Evolutionary conservation across 2,113 vertebrate genomes (phyloP).

Genomic region (Marmota monax): DNA sequence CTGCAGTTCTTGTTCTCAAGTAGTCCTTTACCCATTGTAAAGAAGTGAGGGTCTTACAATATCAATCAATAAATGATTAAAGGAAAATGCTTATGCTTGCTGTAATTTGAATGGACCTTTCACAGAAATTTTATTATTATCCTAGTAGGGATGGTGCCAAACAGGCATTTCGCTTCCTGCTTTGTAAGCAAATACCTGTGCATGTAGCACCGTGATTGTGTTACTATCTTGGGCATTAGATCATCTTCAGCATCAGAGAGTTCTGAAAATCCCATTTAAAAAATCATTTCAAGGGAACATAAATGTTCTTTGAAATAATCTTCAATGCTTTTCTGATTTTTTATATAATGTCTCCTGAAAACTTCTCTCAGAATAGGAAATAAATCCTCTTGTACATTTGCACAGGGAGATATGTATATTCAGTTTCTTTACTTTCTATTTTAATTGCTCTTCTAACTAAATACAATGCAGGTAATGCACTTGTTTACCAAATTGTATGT

Average conservation of each 20-base stretch:
- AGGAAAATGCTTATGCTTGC: background rate
- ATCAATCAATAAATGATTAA: constrained; percentile 66
- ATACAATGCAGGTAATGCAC: background rate
- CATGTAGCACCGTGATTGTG: constrained; percentile 7
- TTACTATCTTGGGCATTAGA: constrained; percentile 42
- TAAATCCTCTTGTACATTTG: background rate
- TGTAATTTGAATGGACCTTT: constrained; percentile 49
- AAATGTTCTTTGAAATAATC: constrained; percentile 70
- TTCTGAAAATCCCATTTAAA: constrained; percentile 71
- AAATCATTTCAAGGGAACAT: constrained; percentile 70
- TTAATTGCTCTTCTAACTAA: constrained; percentile 62
- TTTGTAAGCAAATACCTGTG: constrained; percentile 56
- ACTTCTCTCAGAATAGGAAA: constrained; percentile 14
- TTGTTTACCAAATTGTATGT: background rate
- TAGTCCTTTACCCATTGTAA: constrained; percentile 11
- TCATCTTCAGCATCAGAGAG: constrained; percentile 53
- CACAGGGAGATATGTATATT: background rate
- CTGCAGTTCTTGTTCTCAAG: constrained; percentile 34
- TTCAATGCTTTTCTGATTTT: constrained; percentile 55
- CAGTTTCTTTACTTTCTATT: constrained; percentile 42
- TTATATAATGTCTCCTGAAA: constrained; percentile 45
- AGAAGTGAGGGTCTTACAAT: constrained; percentile 49
- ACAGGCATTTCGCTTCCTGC: background rate
- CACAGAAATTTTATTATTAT: constrained; percentile 52
- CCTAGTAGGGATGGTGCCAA: background rate